Percentiles rank a stretch among this genome's conserved stretches.
Evolutionary conservation across 1,140 invertebrate species (phyloP).

Genomic region (Leptonema lineaticorne): DNA sequence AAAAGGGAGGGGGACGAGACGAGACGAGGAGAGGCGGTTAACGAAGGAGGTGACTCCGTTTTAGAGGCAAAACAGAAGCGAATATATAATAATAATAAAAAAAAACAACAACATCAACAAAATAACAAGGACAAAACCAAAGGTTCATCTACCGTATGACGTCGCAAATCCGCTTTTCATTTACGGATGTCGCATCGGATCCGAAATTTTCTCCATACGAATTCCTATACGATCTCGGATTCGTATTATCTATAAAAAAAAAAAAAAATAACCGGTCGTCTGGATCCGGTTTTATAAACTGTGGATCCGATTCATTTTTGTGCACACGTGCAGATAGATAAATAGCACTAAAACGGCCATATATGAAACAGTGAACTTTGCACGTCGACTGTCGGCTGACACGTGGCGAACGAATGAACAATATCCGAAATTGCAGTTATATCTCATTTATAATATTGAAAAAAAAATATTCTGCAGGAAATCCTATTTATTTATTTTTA

Average conservation of each 20-base stretch:
- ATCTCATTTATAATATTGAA: too few relatives aligned
- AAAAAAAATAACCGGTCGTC: too few relatives aligned
- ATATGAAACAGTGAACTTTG: conserved; percentile 9
- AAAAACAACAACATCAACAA: too few relatives aligned
- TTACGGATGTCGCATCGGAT: neutral
- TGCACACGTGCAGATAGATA: neutral
- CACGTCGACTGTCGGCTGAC: neutral
- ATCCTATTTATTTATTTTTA: too few relatives aligned
- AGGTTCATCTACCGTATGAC: neutral
- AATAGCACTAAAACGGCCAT: neutral
- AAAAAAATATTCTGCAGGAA: too few relatives aligned
- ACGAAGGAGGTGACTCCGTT: neutral
- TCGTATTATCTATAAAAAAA: too few relatives aligned
- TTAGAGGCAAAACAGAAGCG: neutral
- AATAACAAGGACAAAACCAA: neutral
- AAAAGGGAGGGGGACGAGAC: neutral
- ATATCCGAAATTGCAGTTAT: too few relatives aligned
- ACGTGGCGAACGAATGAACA: neutral
- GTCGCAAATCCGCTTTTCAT: neutral
- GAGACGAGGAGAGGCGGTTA: neutral
- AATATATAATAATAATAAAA: too few relatives aligned
- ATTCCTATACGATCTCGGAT: too few relatives aligned
- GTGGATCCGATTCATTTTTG: neutral
- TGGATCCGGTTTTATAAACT: neutral
- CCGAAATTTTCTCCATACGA: too few relatives aligned